Percentiles rank a stretch among this genome's conserved stretches.
Conservation (phyloP, 2,797 vertebrate genomes). For the Enteromius paludinosus region DNA sequence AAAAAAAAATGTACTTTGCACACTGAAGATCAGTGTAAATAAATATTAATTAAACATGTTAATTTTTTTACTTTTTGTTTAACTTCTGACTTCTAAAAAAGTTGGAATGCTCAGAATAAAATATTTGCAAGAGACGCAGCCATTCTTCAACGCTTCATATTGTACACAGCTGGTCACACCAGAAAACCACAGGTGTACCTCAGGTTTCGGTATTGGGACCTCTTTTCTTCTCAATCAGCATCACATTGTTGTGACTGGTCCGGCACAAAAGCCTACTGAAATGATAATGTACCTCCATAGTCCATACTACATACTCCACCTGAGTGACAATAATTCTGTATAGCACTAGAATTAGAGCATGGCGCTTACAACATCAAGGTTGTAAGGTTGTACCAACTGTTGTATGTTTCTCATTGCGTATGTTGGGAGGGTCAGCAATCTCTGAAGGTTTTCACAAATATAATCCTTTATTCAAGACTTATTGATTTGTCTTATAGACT, state of each 20-base stretch:
- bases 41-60: no score
- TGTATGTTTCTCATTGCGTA: background rate
- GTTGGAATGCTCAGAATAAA: background rate
- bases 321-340: background rate
- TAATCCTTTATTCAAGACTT: conserved; percentile 51
- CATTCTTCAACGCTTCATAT: background rate
- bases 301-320: background rate
- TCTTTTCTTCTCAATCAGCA: background rate
- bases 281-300: background rate
- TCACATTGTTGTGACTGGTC: background rate
- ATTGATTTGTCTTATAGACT: conserved; percentile 49
- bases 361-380: background rate
- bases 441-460: conserved; percentile 23
- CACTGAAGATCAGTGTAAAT: background rate
- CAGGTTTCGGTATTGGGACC: background rate
- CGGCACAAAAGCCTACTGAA: background rate
- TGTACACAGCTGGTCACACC: background rate
- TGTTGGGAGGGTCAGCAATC: conserved; percentile 5
- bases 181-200: background rate
- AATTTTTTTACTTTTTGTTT: no score
- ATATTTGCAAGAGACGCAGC: background rate
- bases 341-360: background rate
- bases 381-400: background rate
- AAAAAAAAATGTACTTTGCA: background rate
- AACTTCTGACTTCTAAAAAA: background rate